Conservation (phyloP, 2,797 vertebrate genomes). For the Microctenopoma steveboyesi region DNA sequence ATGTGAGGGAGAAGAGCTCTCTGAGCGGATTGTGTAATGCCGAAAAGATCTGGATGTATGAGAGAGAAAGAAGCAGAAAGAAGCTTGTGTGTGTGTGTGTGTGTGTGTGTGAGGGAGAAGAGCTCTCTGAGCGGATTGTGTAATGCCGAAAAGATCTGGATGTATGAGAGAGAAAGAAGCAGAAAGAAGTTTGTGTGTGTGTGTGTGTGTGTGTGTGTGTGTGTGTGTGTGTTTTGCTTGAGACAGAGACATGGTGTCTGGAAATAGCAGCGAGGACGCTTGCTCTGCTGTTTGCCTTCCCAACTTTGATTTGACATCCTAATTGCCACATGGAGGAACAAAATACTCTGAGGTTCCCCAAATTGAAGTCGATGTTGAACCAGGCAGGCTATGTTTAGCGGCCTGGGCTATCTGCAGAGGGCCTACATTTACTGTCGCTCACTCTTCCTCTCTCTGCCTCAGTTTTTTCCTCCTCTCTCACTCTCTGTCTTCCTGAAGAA, state of each 20-base stretch:
- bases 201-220: slow-evolving; percentile 50
- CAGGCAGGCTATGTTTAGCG: slow-evolving; percentile 81
- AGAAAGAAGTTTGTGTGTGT: slow-evolving; percentile 12
- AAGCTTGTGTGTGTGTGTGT: slow-evolving; percentile 27
- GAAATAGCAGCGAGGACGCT: slow-evolving; percentile 77
- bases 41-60: slow-evolving; percentile 53
- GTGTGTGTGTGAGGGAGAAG: slow-evolving; percentile 51
- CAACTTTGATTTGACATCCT: slow-evolving; percentile 84
- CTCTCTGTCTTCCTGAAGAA: slow-evolving; percentile 54
- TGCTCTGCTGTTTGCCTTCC: slow-evolving; percentile 79
- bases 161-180: slow-evolving; percentile 36
- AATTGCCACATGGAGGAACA: slow-evolving; percentile 84
- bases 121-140: slow-evolving; percentile 46
- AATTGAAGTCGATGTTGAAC: slow-evolving; percentile 79
- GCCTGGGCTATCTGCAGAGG: slow-evolving; percentile 75
- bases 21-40: slow-evolving; percentile 57
- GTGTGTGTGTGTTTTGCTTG: slow-evolving; percentile 42
- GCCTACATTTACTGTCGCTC: slow-evolving; percentile 75
- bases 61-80: slow-evolving; percentile 14
- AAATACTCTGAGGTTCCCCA: slow-evolving; percentile 82
- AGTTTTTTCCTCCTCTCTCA: slow-evolving; percentile 16
- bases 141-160: slow-evolving; percentile 57
- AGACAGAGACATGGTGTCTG: slow-evolving; percentile 70
- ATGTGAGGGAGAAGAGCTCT: slow-evolving; percentile 39
- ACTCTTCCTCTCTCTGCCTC: slow-evolving; percentile 54